Evolutionary conservation across 1,140 invertebrate genomes (phyloP).

Genomic region (Microplitis mediator): DNA sequence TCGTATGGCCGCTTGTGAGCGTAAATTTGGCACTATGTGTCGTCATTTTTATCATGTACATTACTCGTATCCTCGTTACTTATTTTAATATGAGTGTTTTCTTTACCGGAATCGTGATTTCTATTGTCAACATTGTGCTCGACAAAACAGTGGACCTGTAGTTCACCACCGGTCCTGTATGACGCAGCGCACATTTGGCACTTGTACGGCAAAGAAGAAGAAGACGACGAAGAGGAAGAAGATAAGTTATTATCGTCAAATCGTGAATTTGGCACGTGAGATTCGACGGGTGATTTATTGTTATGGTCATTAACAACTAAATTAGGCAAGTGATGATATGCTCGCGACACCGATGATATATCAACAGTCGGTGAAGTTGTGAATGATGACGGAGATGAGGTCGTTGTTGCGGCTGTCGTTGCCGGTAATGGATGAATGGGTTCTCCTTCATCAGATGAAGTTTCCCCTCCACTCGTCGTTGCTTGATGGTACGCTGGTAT

Average conservation of each 20-base stretch:
- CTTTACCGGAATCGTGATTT: conserved; percentile 34
- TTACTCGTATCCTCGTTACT: conserved; percentile 26
- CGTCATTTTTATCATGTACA: conserved; percentile 37
- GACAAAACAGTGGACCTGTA: conserved; percentile 54
- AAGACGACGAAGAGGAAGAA: not conserved
- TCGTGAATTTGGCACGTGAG: conserved; percentile 33
- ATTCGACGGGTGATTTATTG: conserved; percentile 35
- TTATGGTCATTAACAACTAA: conserved; percentile 36
- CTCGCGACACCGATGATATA: conserved; percentile 33
- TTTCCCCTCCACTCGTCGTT: conserved; percentile 52
- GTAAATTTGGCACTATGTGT: conserved; percentile 50
- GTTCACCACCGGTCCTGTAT: conserved; percentile 46
- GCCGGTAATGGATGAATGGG: conserved; percentile 40
- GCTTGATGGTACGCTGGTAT: conserved; percentile 31
- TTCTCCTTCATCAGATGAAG: conserved; percentile 58
- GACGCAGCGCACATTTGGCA: conserved; percentile 51
- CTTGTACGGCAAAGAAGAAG: conserved; percentile 40
- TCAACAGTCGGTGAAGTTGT: conserved; percentile 15
- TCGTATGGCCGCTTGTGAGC: conserved; percentile 20
- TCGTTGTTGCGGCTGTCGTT: not conserved
- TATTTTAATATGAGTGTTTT: conserved; percentile 43
- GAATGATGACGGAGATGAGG: conserved; percentile 19
- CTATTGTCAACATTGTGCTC: conserved; percentile 48
- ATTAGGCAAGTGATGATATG: conserved; percentile 49
- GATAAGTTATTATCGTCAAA: conserved; percentile 35